Evolutionary conservation across 1,140 invertebrate species (phyloP), one percentile per base, ranked within the genome.

Genomic region (Cecropterus lyciades): DNA sequence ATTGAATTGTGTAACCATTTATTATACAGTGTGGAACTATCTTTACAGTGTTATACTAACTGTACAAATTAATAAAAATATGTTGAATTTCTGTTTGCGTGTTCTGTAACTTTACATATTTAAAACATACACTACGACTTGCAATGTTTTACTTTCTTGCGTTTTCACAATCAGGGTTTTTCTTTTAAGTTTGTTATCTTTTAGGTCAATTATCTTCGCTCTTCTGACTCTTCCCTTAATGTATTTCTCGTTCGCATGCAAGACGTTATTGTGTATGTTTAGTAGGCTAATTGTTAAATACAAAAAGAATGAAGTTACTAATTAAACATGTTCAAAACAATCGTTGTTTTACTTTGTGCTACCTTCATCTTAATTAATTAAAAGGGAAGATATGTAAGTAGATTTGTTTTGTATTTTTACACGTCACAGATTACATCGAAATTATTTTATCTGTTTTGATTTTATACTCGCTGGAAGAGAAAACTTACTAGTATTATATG

Each of bases 281-380:
- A 76, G 75, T 78, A 83, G 72, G 72, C 73, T 73, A 78, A 86
- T 85, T 88, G 84, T 90, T 86, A 77, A 76, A 73, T 75, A 82
- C 66, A 79, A 84, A 79, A 88, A 82, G 80, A 82, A 90, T 90
- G 81, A 87, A 87, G 87, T 90, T 90, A 87, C 76, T 88, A 82
- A 89, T 84, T 85, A 89, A 83, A 88, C 51, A 88, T 90, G 84
- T 90, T 87, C 82, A 66, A 86, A 85, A 83, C 59, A 70, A 15
- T 59, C 69, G 66, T 67, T 46, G 75, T 71, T 65, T 80, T 74
- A 66, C 67, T 40, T 73, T 48, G 70, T 79, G 72, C 5, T 75
- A 52, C 69, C 60, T 72, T 65, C 52, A 52, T 10, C 27, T 43
- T 20, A 10, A 8, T 0, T 11, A 16, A 20, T 17, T 46, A 5